These are phyloP conservation scores for Gibbula magus DNA, from an alignment of 2,888 invertebrate species.

Conservation along the genomic window DNA sequence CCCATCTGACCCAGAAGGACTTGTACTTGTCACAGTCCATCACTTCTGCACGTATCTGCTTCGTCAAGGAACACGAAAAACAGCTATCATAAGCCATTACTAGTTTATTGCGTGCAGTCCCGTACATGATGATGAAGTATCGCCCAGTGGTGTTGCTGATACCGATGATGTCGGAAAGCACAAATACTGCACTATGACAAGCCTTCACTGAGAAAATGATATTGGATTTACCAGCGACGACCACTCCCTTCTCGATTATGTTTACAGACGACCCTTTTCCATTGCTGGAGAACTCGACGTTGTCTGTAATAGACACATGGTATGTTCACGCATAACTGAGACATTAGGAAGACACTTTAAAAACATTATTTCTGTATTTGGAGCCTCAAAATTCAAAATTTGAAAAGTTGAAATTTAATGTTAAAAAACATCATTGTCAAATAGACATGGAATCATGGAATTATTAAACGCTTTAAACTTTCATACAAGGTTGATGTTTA, in stretches of 20 bases:
- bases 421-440: no score
- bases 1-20: slow-evolving; percentile 4
- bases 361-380: no score
- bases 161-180: background rate
- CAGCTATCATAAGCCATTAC: background rate
- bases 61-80: background rate
- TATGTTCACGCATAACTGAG: no score
- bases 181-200: background rate
- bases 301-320: background rate
- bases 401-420: no score
- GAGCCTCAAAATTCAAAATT: no score
- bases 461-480: no score
- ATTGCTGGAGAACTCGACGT: background rate
- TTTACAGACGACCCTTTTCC: background rate
- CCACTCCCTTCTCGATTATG: background rate
- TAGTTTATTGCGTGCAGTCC: background rate
- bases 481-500: no score
- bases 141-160: background rate
- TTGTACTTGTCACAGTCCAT: background rate
- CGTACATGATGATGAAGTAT: background rate
- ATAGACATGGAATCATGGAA: no score
- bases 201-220: slow-evolving; percentile 4
- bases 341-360: no score
- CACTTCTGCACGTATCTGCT: background rate
- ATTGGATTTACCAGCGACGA: background rate